Evolutionary conservation across 2,113 vertebrate species (phyloP).

Genomic region (Seriola rivoliana): DNA sequence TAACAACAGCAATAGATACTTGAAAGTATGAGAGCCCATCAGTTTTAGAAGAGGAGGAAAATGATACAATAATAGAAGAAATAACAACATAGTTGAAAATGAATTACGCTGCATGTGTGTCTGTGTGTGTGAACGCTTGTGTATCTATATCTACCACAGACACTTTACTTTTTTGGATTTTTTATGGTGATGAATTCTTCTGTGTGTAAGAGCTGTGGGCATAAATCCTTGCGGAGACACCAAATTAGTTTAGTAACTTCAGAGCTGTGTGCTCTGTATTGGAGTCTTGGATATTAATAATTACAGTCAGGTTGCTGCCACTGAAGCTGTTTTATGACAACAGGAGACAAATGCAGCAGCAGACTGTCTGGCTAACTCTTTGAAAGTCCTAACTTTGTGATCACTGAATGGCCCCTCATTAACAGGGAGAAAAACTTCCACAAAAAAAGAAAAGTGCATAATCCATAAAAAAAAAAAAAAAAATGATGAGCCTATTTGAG

Average conservation of each 20-base stretch:
- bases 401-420: constrained; percentile 60
- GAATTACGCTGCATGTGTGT: background rate
- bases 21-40: constrained; percentile 9
- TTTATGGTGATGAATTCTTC: constrained; percentile 53
- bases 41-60: constrained; percentile 29
- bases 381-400: constrained; percentile 57
- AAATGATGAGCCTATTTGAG: background rate
- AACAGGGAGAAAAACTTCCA: constrained; percentile 31
- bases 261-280: constrained; percentile 20
- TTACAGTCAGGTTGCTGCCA: constrained; percentile 48
- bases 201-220: constrained; percentile 33
- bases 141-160: constrained; percentile 30
- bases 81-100: constrained; percentile 23
- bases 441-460: constrained; percentile 23
- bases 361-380: constrained; percentile 39
- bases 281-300: constrained; percentile 60
- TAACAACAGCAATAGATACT: constrained; percentile 28
- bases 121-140: background rate
- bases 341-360: constrained; percentile 43
- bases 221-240: constrained; percentile 44
- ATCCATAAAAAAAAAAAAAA: background rate
- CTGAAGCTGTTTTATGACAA: constrained; percentile 55
- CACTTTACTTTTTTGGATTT: constrained; percentile 15
- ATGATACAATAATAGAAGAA: constrained; percentile 4
- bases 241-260: constrained; percentile 60